Base-by-base conservation (phyloP, 2,797 vertebrate genomes). In the Echiichthys vipera region DNA sequence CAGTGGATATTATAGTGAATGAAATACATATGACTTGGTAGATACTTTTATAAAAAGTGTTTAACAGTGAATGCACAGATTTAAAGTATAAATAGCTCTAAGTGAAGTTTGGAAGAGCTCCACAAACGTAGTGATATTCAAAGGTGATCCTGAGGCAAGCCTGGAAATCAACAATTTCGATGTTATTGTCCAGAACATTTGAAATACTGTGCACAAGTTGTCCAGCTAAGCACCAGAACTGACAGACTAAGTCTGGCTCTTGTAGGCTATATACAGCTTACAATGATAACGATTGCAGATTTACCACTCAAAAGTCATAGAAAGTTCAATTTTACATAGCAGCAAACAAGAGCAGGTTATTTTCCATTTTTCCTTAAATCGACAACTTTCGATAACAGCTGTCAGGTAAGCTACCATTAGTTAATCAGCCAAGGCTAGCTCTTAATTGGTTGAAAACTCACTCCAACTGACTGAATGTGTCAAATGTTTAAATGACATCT, bases 1-100 rank as follows among this genome's bases (percentile, higher is more conserved):
- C 42, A 11, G 5, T 45, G 54, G 56, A 78, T 75, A 53, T 67
- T 62, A 72, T 5, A 65, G 14, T 42, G 74, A 82, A 79, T 58
- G 1, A 65, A 63, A 70, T 50, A 46, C 51, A 74, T 64, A 55
- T 61, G 64, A 65, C 36, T 67, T 55, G 17, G 53, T 43, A 68
- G 27, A 67, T 49, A 45, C 56, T 81, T 75, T 79, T 74, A 73
- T 59, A 27, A 27, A 54, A 57, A 59, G 37, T 59, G 62, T 36
- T 80, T 64, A 3, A 57, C 22, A 61, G 22, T 50, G 14, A 57
- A 64, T 49, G 12, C 14, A 57, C 12, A 65, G 2, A 71, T 77
- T 45, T 62, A 43, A 34, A 58, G 32, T 36, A 11, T 25, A 68
- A 75, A 1, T 51, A 22, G 18, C 37, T 11, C 2, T 25, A 22